Conservation (phyloP, 1,140 invertebrate species). For the Drosophila lacertosa region DNA sequence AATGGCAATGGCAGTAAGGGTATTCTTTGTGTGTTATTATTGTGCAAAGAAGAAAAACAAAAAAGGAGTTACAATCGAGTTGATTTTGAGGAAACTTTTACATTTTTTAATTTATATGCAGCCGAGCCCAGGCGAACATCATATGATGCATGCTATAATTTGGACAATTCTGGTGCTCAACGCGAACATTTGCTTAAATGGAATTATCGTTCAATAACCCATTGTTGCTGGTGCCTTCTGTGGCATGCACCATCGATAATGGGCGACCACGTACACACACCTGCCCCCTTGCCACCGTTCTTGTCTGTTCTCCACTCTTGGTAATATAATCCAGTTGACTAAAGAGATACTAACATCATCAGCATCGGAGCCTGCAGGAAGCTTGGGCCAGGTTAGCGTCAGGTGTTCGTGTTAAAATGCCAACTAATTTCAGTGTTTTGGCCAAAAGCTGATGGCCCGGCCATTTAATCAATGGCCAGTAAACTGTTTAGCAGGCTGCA, state of each 20-base stretch:
- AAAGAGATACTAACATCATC: constrained; percentile 58
- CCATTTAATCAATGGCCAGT: constrained; percentile 75
- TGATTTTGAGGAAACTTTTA: constrained; percentile 59
- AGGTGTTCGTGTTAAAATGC: constrained; percentile 82
- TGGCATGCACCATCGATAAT: constrained; percentile 65
- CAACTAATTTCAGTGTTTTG: constrained; percentile 81
- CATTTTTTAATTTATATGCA: constrained; percentile 56
- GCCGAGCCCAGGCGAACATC: too few species aligned
- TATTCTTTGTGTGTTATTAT: constrained; percentile 50
- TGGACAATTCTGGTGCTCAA: constrained; percentile 75
- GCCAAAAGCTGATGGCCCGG: constrained; percentile 53
- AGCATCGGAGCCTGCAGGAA: constrained; percentile 41
- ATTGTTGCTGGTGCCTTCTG: constrained; percentile 41
- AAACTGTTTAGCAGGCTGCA: constrained; percentile 48
- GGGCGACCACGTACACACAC: constrained; percentile 36
- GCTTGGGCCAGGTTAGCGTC: constrained; percentile 53
- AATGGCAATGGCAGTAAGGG: too few species aligned
- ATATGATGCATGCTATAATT: constrained; percentile 74
- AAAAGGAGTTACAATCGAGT: constrained; percentile 53
- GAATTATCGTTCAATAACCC: constrained; percentile 80
- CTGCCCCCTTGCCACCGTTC: not conserved
- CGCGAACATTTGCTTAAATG: constrained; percentile 80
- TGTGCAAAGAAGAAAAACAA: too few species aligned
- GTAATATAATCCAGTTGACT: constrained; percentile 75
- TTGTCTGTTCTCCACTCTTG: not conserved